Percentiles rank a stretch among this genome's conserved stretches.
phyloP scores from a whole-genome alignment of 1,140 invertebrate genomes.

The Drosophila nasuta region DNA sequence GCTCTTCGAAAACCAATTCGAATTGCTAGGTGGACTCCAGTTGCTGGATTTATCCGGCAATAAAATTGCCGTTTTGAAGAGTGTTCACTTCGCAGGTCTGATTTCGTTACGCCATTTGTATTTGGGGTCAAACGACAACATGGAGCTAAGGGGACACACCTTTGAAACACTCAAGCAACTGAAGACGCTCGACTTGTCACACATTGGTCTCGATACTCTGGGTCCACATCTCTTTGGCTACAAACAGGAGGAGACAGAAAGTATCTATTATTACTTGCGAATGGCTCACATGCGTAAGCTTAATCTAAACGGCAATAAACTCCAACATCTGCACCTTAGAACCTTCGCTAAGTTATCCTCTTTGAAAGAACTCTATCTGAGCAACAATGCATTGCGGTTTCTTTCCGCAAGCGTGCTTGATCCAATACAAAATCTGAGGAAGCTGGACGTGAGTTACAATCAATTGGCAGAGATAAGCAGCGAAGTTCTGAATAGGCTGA shows the following conservation, averaged over 20 bases:
- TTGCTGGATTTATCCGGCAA: slow-evolving; percentile 70
- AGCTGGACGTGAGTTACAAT: slow-evolving; percentile 76
- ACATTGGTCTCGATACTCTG: slow-evolving; percentile 62
- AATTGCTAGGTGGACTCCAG: slow-evolving; percentile 51
- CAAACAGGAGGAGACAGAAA: neutral
- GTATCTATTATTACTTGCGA: no score
- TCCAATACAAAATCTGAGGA: slow-evolving; percentile 66
- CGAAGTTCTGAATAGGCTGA: slow-evolving; percentile 57
- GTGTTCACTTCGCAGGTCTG: slow-evolving; percentile 56
- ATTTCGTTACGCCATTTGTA: slow-evolving; percentile 64
- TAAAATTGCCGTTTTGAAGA: slow-evolving; percentile 53
- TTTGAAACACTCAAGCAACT: slow-evolving; percentile 61
- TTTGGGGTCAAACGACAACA: slow-evolving; percentile 69
- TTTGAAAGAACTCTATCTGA: slow-evolving; percentile 71
- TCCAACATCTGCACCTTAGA: slow-evolving; percentile 62
- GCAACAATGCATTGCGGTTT: slow-evolving; percentile 57
- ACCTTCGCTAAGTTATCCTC: slow-evolving; percentile 68
- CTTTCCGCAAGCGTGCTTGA: slow-evolving; percentile 72
- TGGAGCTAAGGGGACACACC: slow-evolving; percentile 48
- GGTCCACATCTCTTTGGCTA: slow-evolving; percentile 59
- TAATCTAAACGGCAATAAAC: slow-evolving; percentile 61
- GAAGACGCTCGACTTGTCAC: slow-evolving; percentile 71
- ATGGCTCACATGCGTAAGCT: slow-evolving; percentile 55
- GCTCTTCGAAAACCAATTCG: slow-evolving; percentile 63
- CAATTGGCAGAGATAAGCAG: slow-evolving; percentile 55